These are phyloP conservation scores for Vireo griseus DNA, from an alignment of 2,797 vertebrate species.

Conservation along the genomic window DNA sequence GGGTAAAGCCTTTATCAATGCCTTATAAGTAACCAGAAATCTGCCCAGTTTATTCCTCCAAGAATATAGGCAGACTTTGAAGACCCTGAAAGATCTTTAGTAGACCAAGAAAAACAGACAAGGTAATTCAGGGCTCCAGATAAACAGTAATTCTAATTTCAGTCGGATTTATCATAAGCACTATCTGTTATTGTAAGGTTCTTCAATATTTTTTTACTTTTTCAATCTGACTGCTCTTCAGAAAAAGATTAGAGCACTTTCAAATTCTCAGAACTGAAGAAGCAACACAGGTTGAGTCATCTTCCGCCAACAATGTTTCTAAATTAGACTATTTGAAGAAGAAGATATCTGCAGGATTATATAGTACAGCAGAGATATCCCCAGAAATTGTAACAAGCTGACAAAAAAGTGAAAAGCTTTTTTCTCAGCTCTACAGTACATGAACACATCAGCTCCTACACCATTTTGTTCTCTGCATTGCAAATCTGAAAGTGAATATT, in stretches of 20 bases:
- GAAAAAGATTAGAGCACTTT: conserved; percentile 37
- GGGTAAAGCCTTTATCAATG: background rate
- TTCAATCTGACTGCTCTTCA: conserved; percentile 28
- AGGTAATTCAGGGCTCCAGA: background rate
- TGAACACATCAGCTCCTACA: conserved; percentile 46
- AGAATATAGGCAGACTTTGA: background rate
- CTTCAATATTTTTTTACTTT: background rate
- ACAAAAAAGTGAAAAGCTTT: conserved; percentile 54
- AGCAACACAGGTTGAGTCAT: conserved; percentile 59
- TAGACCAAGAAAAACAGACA: background rate
- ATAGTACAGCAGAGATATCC: conserved; percentile 45
- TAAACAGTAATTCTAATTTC: background rate
- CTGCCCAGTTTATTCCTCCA: background rate
- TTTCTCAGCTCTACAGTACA: conserved; percentile 19
- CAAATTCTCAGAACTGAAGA: conserved; percentile 36
- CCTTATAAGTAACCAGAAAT: background rate
- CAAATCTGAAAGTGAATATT: conserved; percentile 6
- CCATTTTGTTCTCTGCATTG: conserved; percentile 36
- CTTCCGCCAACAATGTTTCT: conserved; percentile 57
- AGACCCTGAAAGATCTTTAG: background rate
- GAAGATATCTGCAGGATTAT: conserved; percentile 50
- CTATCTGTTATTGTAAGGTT: background rate
- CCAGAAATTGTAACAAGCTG: conserved; percentile 47
- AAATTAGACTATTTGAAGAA: conserved; percentile 55
- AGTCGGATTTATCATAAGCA: background rate